Conservation (phyloP, 2,113 vertebrate genomes). For the Callipepla squamata region DNA sequence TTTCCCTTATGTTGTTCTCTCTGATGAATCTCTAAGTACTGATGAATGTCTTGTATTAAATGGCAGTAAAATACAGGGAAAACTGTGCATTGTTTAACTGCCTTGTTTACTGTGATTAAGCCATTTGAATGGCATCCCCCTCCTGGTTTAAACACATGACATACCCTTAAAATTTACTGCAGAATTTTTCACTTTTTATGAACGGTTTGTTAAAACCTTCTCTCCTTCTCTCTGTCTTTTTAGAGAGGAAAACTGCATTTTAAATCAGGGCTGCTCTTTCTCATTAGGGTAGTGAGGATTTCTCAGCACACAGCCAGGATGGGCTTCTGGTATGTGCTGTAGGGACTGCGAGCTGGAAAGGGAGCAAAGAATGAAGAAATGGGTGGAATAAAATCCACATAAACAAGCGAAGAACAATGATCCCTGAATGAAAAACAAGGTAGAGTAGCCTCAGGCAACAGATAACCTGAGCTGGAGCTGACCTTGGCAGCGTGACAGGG, state of each 20-base stretch:
- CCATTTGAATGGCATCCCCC: neutral
- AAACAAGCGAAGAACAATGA: neutral
- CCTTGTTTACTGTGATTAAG: neutral
- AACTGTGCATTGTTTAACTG: neutral
- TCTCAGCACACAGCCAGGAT: neutral
- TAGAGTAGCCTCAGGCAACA: neutral
- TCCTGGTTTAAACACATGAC: neutral
- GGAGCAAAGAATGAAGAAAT: neutral
- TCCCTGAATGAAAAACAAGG: slow-evolving; percentile 42
- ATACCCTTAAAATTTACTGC: neutral
- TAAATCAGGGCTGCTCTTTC: neutral
- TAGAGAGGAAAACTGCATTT: neutral
- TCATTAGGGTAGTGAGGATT: neutral
- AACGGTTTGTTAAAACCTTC: neutral
- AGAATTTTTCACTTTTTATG: neutral
- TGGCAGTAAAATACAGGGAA: neutral
- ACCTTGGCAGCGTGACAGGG: neutral
- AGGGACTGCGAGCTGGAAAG: slow-evolving; percentile 10
- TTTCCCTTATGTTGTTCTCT: neutral
- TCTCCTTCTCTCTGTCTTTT: neutral
- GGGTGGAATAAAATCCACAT: slow-evolving; percentile 7
- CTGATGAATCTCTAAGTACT: neutral
- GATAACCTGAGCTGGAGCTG: neutral
- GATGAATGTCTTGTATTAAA: neutral
- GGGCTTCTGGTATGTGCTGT: neutral